A percentile compares a stretch with the other conserved stretches of the same genome.
These are phyloP conservation scores for Leptothorax acervorum DNA, from an alignment of 2,888 invertebrate species.

Conservation along the genomic window DNA sequence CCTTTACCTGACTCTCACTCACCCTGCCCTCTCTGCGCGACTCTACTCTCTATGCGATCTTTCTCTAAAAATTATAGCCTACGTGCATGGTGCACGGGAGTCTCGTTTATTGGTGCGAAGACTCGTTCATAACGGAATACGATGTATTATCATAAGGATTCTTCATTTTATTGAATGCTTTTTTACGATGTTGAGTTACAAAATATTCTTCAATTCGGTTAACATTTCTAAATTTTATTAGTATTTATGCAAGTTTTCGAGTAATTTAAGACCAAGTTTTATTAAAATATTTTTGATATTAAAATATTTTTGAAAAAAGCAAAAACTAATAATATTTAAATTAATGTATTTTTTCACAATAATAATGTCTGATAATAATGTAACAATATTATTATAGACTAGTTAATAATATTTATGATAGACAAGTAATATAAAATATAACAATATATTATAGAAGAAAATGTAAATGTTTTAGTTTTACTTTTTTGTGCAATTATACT, in stretches of 20 bases:
- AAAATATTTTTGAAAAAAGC: background rate
- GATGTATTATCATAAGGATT: slow-evolving; percentile 56
- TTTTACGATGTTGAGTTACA: background rate
- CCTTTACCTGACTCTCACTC: slow-evolving; percentile 79
- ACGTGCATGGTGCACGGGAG: slow-evolving; percentile 55
- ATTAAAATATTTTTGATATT: background rate
- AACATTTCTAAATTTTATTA: background rate
- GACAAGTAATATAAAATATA: background rate
- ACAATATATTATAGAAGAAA: background rate
- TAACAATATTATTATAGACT: background rate
- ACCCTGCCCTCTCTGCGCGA: slow-evolving; percentile 37
- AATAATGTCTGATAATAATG: slow-evolving; percentile 3
- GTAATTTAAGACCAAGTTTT: background rate
- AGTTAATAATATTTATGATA: background rate
- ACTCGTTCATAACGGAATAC: slow-evolving; percentile 70
- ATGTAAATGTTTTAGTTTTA: no score
- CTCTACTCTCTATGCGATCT: slow-evolving; percentile 56
- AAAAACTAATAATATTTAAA: background rate
- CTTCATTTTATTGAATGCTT: background rate
- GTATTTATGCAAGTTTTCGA: background rate
- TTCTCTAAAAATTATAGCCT: slow-evolving; percentile 67
- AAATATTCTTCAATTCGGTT: background rate
- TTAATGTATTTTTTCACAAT: background rate
- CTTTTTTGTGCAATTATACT: no score
- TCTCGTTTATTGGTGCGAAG: slow-evolving; percentile 63